These are phyloP conservation scores for fruit fly (Drosophila melanogaster) DNA, from an alignment of 1,140 invertebrate genomes.

Conservation along the genomic window Release_6_plus_ISO1_MT NT_033777.3:6923001-6923500, in stretches of 20 bases:
- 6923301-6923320: slow-evolving; percentile 82
- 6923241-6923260: slow-evolving; percentile 57
- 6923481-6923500: slow-evolving; percentile 25
- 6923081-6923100: slow-evolving; percentile 36
- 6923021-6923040: neutral
- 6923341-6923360: slow-evolving; percentile 14
- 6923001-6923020: neutral
- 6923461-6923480: slow-evolving; percentile 18
- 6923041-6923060: slow-evolving; percentile 47
- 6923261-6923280: slow-evolving; percentile 52
- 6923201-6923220: slow-evolving; percentile 27
- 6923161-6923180: slow-evolving; percentile 69
- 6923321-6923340: slow-evolving; percentile 23
- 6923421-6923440: slow-evolving; percentile 76
- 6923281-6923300: slow-evolving; percentile 63
- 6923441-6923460: slow-evolving; percentile 80
- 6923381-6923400: slow-evolving; percentile 4
- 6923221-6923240: slow-evolving; percentile 33
- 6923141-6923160: slow-evolving; percentile 84
- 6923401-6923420: slow-evolving; percentile 48
- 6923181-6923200: slow-evolving; percentile 34
- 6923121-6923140: slow-evolving; percentile 82
- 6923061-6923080: slow-evolving; percentile 61
- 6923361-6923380: slow-evolving; percentile 46
- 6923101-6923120: slow-evolving; percentile 49